phyloP scores from a whole-genome alignment of 2,113 vertebrate genomes.

The Chaetops frenatus region DNA sequence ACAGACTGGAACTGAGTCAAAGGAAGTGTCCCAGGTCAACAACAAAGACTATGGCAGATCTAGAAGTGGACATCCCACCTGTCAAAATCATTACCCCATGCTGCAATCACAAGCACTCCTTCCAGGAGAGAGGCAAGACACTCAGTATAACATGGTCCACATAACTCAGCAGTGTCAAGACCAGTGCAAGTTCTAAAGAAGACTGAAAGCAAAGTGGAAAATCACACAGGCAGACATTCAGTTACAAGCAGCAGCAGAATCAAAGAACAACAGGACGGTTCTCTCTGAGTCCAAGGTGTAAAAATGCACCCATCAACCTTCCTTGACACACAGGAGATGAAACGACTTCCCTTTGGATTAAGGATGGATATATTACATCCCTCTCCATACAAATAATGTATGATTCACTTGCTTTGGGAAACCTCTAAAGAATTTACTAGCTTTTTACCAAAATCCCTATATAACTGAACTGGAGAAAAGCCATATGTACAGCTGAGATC shows the following conservation, averaged over 20 bases:
- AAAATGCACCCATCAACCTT: not conserved
- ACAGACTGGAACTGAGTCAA: not conserved
- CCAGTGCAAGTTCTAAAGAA: not conserved
- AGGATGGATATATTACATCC: not conserved
- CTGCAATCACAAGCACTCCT: not conserved
- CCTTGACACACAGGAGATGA: not conserved
- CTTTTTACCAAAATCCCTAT: not conserved
- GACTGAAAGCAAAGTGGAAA: not conserved
- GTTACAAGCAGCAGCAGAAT: not conserved
- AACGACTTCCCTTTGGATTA: not conserved
- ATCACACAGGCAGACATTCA: not conserved
- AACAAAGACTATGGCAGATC: not conserved
- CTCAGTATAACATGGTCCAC: not conserved
- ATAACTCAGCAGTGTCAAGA: not conserved
- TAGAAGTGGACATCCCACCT: not conserved
- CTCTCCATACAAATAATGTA: not conserved
- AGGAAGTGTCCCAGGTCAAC: not conserved
- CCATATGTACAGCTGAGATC: not conserved
- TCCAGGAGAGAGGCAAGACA: not conserved
- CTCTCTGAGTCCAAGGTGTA: not conserved
- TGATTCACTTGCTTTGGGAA: not conserved
- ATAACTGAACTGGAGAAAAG: not conserved
- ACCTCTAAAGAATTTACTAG: not conserved
- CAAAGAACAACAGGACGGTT: not conserved
- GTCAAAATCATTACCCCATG: not conserved